Base-by-base conservation (phyloP, 2,888 invertebrate species). In the Cryptus armator region DNA sequence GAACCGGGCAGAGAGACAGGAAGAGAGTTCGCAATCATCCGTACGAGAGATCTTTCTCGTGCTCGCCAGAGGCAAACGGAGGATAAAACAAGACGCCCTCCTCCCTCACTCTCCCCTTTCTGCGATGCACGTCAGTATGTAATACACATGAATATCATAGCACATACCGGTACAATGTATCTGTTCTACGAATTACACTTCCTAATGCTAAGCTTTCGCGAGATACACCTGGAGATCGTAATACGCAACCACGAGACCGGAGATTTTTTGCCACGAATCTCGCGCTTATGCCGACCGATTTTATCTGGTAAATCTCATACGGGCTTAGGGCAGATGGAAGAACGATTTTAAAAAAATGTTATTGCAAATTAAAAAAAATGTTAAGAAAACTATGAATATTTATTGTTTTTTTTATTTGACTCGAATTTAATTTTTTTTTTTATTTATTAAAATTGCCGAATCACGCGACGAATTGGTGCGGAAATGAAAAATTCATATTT, bases 11-110 rank as follows among this genome's bases (percentile, higher is more conserved):
- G 70, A 62, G 74, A 62, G 78, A 44, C 74, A 53, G 62, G 56
- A 56, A 68, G 62, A 83, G 74, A 74, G 72, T 72, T 80, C 46
- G 72, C 72, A 72, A 80, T 80, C 72, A 80, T 80, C 64, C 66
- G 66, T 56, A 72, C 70, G 67, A 16, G 67, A 80, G 64, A 62
- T 68, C 70, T 48, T 51, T 71, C 29, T 43, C 19, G 37, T 64
- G 56, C 56, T 24, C 24, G 56, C 56, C 19, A 56, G 56, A 56
- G 56, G 56, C 56, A 19, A 5, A 24, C 56, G 56, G 56, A 56
- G 56, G 24, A 56, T 19, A 5, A 3, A 56, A 56, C 37, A 10
- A 56, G 24, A 56, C 24, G 24, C 24, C 37, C 37, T 37, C 37
- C 37, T 9, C 37, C 5, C 5, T 37, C 1, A 37, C 37, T 10